phyloP scores from a whole-genome alignment of 1,140 invertebrate genomes.

The Trypoxylus dichotomus region DNA sequence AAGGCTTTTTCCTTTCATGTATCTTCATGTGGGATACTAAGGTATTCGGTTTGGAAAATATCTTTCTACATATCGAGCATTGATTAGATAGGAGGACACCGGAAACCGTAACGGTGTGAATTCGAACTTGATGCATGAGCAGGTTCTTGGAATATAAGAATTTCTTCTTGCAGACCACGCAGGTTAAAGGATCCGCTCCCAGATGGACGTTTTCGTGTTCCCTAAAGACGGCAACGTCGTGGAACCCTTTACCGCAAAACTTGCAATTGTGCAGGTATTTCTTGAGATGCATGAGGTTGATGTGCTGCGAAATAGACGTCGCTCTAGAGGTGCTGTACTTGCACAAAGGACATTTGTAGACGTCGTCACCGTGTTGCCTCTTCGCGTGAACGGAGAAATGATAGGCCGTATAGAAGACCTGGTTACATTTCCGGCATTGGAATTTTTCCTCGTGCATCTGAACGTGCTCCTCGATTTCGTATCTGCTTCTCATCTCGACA shows the following conservation, averaged over 20 bases:
- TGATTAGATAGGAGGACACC: constrained; percentile 44
- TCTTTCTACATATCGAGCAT: constrained; percentile 49
- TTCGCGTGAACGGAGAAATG: constrained; percentile 43
- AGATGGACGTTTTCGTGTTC: constrained; percentile 59
- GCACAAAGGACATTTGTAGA: constrained; percentile 47
- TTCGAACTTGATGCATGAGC: constrained; percentile 40
- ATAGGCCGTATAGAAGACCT: constrained; percentile 35
- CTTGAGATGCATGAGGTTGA: constrained; percentile 43
- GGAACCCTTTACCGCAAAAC: constrained; percentile 50
- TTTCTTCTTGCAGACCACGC: constrained; percentile 70
- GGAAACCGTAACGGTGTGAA: constrained; percentile 42
- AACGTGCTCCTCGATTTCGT: constrained; percentile 45
- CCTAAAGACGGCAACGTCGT: constrained; percentile 45
- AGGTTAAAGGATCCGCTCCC: constrained; percentile 77
- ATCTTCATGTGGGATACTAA: constrained; percentile 50
- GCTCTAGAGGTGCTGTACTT: constrained; percentile 48
- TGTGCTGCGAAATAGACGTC: constrained; percentile 43
- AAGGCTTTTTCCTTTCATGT: constrained; percentile 50
- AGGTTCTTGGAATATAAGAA: constrained; percentile 56
- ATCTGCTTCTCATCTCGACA: constrained; percentile 38
- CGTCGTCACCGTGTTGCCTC: constrained; percentile 1
- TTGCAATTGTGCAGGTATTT: constrained; percentile 46
- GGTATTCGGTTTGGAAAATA: constrained; percentile 49
- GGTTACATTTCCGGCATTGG: constrained; percentile 38
- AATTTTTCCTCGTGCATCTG: constrained; percentile 43